phyloP scores from a whole-genome alignment of 2,113 vertebrate genomes.

The Sylvietta virens region DNA sequence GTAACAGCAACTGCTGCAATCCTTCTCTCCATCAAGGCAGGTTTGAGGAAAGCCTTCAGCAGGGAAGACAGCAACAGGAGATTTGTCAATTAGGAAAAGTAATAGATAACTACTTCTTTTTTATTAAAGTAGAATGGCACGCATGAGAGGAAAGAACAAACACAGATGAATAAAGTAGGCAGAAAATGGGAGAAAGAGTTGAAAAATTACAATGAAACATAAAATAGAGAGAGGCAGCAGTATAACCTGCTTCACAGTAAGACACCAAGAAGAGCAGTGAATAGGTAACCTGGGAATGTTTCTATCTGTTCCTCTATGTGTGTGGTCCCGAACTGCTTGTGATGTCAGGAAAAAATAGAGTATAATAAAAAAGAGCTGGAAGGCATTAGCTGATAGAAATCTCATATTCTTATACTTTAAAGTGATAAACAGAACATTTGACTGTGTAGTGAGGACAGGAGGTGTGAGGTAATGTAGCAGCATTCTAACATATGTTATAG shows the following conservation, averaged over 20 bases:
- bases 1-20: not conserved
- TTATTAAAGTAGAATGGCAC: not conserved
- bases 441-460: constrained; percentile 32
- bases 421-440: constrained; percentile 27
- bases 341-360: not conserved
- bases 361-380: not conserved
- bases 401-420: not conserved
- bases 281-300: not conserved
- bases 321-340: constrained; percentile 3
- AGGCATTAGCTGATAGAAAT: constrained; percentile 40
- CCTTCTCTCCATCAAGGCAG: not conserved
- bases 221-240: not conserved
- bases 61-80: not conserved
- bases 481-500: constrained; percentile 42
- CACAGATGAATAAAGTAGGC: not conserved
- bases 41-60: not conserved
- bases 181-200: not conserved
- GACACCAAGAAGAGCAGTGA: not conserved
- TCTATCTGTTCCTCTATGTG: not conserved
- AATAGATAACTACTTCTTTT: not conserved
- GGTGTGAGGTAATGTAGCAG: constrained; percentile 17
- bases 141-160: not conserved
- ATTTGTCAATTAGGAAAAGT: not conserved
- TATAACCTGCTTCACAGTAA: not conserved
- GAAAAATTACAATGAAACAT: not conserved